Base-by-base conservation (phyloP, 2,797 vertebrate species). In the Betta splendens region DNA sequence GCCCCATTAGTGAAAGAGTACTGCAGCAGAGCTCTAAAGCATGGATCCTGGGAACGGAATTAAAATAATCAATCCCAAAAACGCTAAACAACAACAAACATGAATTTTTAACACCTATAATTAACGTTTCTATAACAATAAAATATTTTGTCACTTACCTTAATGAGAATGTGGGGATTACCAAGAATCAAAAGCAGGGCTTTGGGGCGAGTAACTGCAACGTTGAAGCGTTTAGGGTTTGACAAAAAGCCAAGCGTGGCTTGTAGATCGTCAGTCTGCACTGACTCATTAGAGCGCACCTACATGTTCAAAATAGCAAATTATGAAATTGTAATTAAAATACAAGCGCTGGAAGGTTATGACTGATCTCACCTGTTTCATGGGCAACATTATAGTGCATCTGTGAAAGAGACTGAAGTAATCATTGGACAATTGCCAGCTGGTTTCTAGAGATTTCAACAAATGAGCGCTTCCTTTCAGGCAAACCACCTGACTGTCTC, bases 171-270 rank as follows among this genome's bases (percentile, higher is more conserved):
- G 0, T 98, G 94, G 12, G 98, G 98, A 83, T 99, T 98, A 69
- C 98, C 98, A 35, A 98, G 69, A 0, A 98, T 67, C 9, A 99
- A 74, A 38, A 98, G 91, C 78, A 99, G 85, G 60, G 96, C 98
- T 87, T 97, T 99, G 51, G 96, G 69, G 64, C 98, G 92, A 9
- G 96, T 99, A 83, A 98, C 69, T 2, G 96, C 97, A 18, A 99
- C 98, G 0, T 98, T 99, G 77, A 99, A 99, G 64, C 97, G 94
- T 75, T 98, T 99, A 2, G 95, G 93, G 80, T 96, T 94, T 39
- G 91, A 81, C 35, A 99, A 88, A 81, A 99, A 99, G 50, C 96
- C 95, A 58, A 99, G 89, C 2, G 29, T 60, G 7, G 55, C 80
- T 38, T 90, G 91, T 21, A 86, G 52, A 44, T 96, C 93, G 7